These are phyloP conservation scores for Strix uralensis DNA, from an alignment of 2,113 vertebrate species.

Conservation along the genomic window DNA sequence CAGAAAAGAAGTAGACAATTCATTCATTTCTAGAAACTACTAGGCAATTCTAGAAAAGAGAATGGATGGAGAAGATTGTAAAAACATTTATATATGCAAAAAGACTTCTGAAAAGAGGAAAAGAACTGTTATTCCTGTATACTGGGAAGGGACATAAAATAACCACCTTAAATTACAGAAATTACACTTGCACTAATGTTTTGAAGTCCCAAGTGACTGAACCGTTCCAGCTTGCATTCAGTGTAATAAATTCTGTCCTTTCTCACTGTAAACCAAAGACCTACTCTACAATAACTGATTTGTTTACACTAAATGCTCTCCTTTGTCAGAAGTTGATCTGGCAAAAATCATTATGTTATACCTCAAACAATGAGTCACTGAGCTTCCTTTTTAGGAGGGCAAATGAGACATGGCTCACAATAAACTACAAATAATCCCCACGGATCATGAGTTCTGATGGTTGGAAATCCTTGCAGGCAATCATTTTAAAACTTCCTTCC, in stretches of 20 bases:
- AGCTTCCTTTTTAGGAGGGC: slow-evolving; percentile 9
- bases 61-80: not conserved
- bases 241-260: not conserved
- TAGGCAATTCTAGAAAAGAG: not conserved
- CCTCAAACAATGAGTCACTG: slow-evolving; percentile 18
- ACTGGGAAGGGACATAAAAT: not conserved
- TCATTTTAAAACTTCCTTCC: not conserved
- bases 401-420: not conserved
- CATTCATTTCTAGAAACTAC: not conserved
- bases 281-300: not conserved
- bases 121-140: not conserved
- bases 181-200: not conserved
- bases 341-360: slow-evolving; percentile 15
- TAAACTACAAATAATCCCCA: not conserved
- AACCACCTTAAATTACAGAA: not conserved
- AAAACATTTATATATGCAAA: not conserved
- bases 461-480: not conserved
- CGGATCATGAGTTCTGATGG: not conserved
- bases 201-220: not conserved
- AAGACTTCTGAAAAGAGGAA: not conserved
- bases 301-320: slow-evolving; percentile 5
- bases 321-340: not conserved
- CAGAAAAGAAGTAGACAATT: not conserved
- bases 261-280: not conserved
- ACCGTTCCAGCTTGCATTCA: not conserved